Conservation (phyloP, 1,140 invertebrate species). For the Popillia japonica region DNA sequence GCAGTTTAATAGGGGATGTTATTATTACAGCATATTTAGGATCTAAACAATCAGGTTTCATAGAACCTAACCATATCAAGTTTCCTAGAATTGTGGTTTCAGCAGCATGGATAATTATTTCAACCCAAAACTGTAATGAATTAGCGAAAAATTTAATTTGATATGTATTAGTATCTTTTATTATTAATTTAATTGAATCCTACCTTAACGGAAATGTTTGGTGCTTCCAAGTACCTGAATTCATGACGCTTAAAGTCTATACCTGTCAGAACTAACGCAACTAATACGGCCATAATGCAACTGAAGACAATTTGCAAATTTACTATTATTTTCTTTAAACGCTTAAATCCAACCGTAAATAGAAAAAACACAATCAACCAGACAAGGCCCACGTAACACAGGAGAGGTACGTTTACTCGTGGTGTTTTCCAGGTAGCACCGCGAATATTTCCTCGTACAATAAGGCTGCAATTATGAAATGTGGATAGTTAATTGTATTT, state of each 20-base stretch:
- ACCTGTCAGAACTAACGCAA: background rate
- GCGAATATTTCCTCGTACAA: background rate
- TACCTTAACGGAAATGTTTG: background rate
- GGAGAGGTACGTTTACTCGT: background rate
- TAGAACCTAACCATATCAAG: slow-evolving; percentile 22
- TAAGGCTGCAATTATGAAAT: background rate
- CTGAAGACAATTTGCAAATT: background rate
- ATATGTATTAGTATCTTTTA: background rate
- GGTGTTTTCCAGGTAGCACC: background rate
- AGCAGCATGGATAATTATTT: slow-evolving; percentile 13
- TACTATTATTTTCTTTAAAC: background rate
- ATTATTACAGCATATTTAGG: slow-evolving; percentile 30
- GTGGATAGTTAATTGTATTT: too few relatives aligned
- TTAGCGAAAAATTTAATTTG: background rate
- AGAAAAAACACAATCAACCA: background rate
- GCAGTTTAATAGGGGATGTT: slow-evolving; percentile 18
- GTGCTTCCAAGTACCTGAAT: background rate
- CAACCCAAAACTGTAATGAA: slow-evolving; percentile 25
- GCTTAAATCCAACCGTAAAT: background rate
- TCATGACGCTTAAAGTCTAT: background rate
- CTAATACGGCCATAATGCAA: background rate
- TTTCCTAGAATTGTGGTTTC: slow-evolving; percentile 18
- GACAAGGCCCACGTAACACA: background rate
- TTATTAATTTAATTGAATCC: background rate
- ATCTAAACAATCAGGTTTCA: slow-evolving; percentile 1